These are phyloP conservation scores for Lithodes maja DNA, from an alignment of 2,888 invertebrate genomes.

Conservation along the genomic window DNA sequence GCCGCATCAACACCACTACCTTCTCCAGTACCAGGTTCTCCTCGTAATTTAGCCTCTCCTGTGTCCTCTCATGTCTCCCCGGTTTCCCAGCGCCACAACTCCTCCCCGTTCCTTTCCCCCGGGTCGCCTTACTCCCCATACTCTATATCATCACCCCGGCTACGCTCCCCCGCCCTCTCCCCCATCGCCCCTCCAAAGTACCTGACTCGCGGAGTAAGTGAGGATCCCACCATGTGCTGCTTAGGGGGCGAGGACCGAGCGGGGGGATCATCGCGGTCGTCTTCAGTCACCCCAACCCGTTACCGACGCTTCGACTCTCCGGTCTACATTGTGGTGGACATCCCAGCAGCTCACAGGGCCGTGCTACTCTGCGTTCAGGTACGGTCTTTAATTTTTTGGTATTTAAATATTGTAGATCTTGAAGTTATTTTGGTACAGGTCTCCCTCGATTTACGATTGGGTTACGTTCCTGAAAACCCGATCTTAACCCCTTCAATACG, in stretches of 20 bases:
- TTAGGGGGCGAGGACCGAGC: slow-evolving; percentile 42
- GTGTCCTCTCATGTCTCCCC: slow-evolving; percentile 74
- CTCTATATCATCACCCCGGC: slow-evolving; percentile 57
- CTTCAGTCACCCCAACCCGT: slow-evolving; percentile 60
- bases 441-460: no score
- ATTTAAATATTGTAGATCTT: no score
- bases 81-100: slow-evolving; percentile 72
- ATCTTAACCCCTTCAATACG: no score
- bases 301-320: slow-evolving; percentile 67
- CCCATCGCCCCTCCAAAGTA: slow-evolving; percentile 62
- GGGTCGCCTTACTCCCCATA: slow-evolving; percentile 57
- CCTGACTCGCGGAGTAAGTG: background rate
- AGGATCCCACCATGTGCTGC: slow-evolving; percentile 33
- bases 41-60: slow-evolving; percentile 69
- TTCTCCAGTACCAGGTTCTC: slow-evolving; percentile 74
- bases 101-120: slow-evolving; percentile 65
- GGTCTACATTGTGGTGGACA: slow-evolving; percentile 66
- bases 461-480: no score
- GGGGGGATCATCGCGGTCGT: slow-evolving; percentile 52
- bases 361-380: slow-evolving; percentile 68
- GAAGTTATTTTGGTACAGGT: no score
- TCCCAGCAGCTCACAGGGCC: slow-evolving; percentile 66
- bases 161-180: slow-evolving; percentile 65
- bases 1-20: slow-evolving; percentile 73
- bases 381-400: no score